Conservation (phyloP, 2,888 invertebrate genomes). For the Druceiella hillmani region DNA sequence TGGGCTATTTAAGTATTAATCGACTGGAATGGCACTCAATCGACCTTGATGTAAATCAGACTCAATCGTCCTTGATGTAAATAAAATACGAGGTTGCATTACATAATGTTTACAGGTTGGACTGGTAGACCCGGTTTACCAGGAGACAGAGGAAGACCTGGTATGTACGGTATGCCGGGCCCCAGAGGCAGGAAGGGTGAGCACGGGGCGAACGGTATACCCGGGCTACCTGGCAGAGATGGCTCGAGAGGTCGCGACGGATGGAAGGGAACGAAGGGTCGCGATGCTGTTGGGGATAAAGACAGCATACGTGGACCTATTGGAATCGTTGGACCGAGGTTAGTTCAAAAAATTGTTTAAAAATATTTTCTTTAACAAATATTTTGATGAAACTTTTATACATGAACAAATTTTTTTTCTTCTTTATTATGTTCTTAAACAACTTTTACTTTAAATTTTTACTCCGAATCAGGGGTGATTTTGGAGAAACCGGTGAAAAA, state of each 20-base stretch:
- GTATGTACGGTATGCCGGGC: slow-evolving; percentile 33
- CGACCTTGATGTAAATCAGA: neutral
- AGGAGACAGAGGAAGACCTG: slow-evolving; percentile 41
- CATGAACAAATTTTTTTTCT: no score
- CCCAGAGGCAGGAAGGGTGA: slow-evolving; percentile 30
- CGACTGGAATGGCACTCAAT: neutral
- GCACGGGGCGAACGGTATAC: slow-evolving; percentile 41
- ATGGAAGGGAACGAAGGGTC: slow-evolving; percentile 47
- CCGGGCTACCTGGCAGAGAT: slow-evolving; percentile 44
- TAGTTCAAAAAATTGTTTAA: no score
- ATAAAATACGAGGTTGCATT: no score
- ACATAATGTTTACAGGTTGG: slow-evolving; percentile 33
- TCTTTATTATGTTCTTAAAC: no score
- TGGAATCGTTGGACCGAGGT: no score
- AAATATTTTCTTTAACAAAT: no score
- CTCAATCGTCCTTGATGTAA: neutral
- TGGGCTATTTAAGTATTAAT: slow-evolving; percentile 3
- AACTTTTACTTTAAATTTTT: no score
- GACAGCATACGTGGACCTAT: no score
- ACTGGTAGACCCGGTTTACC: slow-evolving; percentile 38
- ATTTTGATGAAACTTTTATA: no score
- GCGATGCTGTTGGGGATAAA: slow-evolving; percentile 34
- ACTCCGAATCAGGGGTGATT: slow-evolving; percentile 37
- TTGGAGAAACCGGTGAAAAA: slow-evolving; percentile 44
- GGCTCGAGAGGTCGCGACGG: slow-evolving; percentile 51